Percentiles rank a stretch among this genome's conserved stretches.
These are phyloP conservation scores for Dermatemys mawii DNA, from an alignment of 2,113 vertebrate genomes.

Conservation along the genomic window DNA sequence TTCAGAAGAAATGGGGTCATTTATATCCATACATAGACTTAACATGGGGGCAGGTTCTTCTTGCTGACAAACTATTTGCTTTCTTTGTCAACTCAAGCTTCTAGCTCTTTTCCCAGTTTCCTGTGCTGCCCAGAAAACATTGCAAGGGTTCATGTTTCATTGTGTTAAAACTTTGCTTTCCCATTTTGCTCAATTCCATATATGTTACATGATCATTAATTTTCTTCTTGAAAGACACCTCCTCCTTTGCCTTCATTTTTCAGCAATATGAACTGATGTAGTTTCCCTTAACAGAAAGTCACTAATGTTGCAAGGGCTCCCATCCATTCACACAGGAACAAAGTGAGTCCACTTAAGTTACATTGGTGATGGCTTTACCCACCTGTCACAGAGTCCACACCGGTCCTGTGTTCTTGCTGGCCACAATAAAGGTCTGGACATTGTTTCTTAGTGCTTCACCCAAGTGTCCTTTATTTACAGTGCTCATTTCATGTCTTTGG, in stretches of 20 bases:
- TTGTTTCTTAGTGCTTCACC: too few species aligned
- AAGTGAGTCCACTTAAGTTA: background rate
- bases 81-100: conserved; percentile 40
- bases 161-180: background rate
- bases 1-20: conserved; percentile 70
- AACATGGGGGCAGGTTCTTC: conserved; percentile 57
- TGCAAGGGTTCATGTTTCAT: conserved; percentile 20
- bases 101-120: conserved; percentile 35
- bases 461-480: too few species aligned
- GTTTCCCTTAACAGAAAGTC: background rate
- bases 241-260: background rate
- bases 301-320: background rate
- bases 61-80: conserved; percentile 52
- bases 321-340: background rate
- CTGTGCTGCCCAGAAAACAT: conserved; percentile 50
- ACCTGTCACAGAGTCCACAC: too few species aligned
- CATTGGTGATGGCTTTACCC: background rate
- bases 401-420: too few species aligned
- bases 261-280: background rate
- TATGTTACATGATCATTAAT: conserved; percentile 9
- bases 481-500: too few species aligned
- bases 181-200: conserved; percentile 9
- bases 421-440: too few species aligned
- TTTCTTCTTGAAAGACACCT: conserved; percentile 2
- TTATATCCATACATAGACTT: conserved; percentile 63